phyloP scores from a whole-genome alignment of 2,113 vertebrate species.

The Lampris megalopsis region DNA sequence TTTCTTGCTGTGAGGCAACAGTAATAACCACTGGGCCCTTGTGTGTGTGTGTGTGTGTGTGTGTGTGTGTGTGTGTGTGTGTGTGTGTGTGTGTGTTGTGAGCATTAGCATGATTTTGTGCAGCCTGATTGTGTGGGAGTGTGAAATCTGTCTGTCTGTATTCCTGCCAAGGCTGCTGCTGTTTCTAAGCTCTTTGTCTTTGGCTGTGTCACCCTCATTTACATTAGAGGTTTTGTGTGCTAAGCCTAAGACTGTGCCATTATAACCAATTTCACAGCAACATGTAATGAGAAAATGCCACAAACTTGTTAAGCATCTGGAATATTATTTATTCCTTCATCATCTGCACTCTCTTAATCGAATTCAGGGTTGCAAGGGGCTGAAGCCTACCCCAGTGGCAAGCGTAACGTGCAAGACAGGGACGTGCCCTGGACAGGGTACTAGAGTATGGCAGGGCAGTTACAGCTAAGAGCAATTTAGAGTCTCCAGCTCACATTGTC shows the following conservation, averaged over 20 bases:
- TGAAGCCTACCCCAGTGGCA: no score
- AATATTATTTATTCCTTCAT: no score
- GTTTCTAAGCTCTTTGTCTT: not conserved
- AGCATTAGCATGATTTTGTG: constrained; percentile 24
- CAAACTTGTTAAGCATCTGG: not conserved
- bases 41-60: constrained; percentile 9
- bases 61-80: constrained; percentile 24
- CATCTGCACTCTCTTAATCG: no score
- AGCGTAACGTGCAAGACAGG: no score
- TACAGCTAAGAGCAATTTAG: no score
- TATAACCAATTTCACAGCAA: constrained; percentile 65
- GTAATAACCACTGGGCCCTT: not conserved
- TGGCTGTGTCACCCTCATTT: constrained; percentile 49
- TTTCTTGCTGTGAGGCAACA: no score
- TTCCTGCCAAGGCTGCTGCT: constrained; percentile 40
- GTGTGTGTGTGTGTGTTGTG: constrained; percentile 18
- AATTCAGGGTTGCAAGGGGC: no score
- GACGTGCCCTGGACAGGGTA: no score
- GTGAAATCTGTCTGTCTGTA: constrained; percentile 64
- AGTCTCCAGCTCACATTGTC: no score
- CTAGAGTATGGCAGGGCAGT: no score
- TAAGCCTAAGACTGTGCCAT: constrained; percentile 56
- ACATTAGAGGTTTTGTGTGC: constrained; percentile 55
- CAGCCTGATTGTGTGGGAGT: constrained; percentile 40
- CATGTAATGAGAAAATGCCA: constrained; percentile 36